Base-by-base conservation (phyloP, 2,888 invertebrate genomes). In the Ischnus inquisitorius region DNA sequence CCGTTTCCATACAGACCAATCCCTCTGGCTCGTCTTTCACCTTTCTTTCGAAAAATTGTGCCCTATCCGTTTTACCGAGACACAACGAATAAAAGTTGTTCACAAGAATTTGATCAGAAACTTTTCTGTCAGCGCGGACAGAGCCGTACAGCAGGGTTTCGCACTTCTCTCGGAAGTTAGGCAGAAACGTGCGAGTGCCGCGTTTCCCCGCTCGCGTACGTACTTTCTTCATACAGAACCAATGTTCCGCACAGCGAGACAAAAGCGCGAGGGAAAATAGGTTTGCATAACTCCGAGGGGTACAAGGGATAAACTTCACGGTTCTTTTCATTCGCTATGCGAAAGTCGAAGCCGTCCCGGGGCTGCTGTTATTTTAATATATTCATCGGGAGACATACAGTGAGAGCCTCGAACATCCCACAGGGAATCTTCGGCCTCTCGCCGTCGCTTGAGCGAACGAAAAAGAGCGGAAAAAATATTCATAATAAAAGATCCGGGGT, bases 51-150 rank as follows among this genome's bases (percentile, higher is more conserved):
- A 10, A 22, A 12, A 10, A 43, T 16, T 60, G 22, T 60, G 25
- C 43, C 10, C 43, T 8, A 57, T 43, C 25, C 25, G 28, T 22
- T 10, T 19, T 19, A 14, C 65, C 22, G 43, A n/a, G 43, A 57
- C 12, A 57, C 71, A 60, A 25, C 28, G 57, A 60, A 60, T 43
- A 60, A 25, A 43, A 72, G 43, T 72, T 72, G n/a, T 10, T 43
- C 22, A 54, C 22, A 60, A 12, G 72, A 60, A 72, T 72, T 57
- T 43, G 60, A 72, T 72, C 72, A n/a, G 4, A 60, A 72, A 60
- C 12, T 72, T 60, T 72, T 43, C 43, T 46, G n/a, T 25, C 25
- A 22, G 12, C 22, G 54, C 54, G 54, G 19, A 22, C 10, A 51
- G 16, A 54, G 19, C 19, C 19, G 19, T 10, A 54, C 10, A 54